These are phyloP conservation scores for Hippocampus zosterae DNA, from an alignment of 2,113 vertebrate genomes.

Conservation along the genomic window DNA sequence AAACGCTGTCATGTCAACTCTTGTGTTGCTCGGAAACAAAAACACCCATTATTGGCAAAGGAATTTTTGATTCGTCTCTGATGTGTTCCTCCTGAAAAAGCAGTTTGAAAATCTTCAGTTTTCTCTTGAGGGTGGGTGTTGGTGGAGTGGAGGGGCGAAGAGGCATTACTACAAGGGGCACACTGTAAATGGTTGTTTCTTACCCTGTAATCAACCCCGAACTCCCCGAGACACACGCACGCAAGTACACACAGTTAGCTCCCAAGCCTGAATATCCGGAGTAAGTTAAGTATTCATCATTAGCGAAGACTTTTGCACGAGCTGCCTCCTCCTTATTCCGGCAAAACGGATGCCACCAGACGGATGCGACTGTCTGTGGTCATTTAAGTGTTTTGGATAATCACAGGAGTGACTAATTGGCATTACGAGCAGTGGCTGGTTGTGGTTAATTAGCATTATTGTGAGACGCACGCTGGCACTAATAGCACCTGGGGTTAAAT, in stretches of 20 bases:
- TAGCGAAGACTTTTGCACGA: slow-evolving; percentile 31
- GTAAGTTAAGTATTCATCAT: slow-evolving; percentile 54
- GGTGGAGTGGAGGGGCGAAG: neutral
- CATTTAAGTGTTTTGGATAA: slow-evolving; percentile 68
- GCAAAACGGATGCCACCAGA: slow-evolving; percentile 52
- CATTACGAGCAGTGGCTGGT: slow-evolving; percentile 52
- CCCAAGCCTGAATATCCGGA: slow-evolving; percentile 30
- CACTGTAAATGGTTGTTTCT: slow-evolving; percentile 66
- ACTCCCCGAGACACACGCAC: slow-evolving; percentile 8
- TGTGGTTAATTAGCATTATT: slow-evolving; percentile 65
- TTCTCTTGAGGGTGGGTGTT: slow-evolving; percentile 27
- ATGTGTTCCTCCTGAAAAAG: neutral
- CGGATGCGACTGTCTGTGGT: slow-evolving; percentile 54
- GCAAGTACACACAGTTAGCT: slow-evolving; percentile 23
- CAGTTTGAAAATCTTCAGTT: slow-evolving; percentile 22
- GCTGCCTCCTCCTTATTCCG: slow-evolving; percentile 38
- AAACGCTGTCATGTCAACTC: neutral
- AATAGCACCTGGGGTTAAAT: slow-evolving; percentile 66
- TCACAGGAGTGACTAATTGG: slow-evolving; percentile 68
- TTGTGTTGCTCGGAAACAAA: too few species aligned
- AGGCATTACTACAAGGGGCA: slow-evolving; percentile 32
- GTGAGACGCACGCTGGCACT: slow-evolving; percentile 47
- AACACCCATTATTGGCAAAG: neutral
- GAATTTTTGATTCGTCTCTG: neutral
- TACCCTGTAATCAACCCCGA: slow-evolving; percentile 48